These are phyloP conservation scores for Porites divaricata DNA, from an alignment of 92 coral and sea anemone species.

Conservation along the genomic window DNA sequence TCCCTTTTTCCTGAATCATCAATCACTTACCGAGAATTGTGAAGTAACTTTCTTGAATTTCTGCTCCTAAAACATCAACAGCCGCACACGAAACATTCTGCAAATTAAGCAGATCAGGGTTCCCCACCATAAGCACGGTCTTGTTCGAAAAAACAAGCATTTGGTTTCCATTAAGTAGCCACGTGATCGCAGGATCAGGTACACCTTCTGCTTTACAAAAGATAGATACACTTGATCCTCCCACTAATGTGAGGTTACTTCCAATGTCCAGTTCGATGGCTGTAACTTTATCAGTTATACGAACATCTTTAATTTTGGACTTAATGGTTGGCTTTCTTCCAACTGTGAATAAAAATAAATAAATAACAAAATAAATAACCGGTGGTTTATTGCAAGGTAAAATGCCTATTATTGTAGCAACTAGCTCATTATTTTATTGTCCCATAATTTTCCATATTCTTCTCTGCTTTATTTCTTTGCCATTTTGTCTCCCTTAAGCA, in stretches of 20 bases:
- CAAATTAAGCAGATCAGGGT: conserved; percentile 34
- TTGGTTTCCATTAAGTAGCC: conserved; percentile 62
- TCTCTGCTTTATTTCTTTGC: too few species aligned
- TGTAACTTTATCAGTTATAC: conserved; percentile 17
- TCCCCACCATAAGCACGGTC: conserved; percentile 44
- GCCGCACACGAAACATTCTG: conserved; percentile 59
- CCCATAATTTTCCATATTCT: too few species aligned
- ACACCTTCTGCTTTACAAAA: conserved; percentile 76
- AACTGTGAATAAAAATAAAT: conserved; percentile 11
- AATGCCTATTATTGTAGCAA: too few species aligned
- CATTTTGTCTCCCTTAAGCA: too few species aligned
- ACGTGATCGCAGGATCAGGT: conserved; percentile 70
- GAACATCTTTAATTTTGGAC: conserved; percentile 22
- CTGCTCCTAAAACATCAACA: conserved; percentile 56
- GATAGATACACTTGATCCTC: conserved; percentile 55
- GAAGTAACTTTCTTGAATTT: conserved; percentile 42
- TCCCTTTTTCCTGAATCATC: too few species aligned
- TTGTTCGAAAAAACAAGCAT: conserved; percentile 31
- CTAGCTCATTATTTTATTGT: too few species aligned
- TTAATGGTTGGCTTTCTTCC: conserved; percentile 55
- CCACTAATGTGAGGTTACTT: conserved; percentile 51
- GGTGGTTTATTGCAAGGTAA: neutral
- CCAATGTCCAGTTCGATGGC: conserved; percentile 49
- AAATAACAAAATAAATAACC: too few species aligned
- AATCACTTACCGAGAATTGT: conserved; percentile 56